Base-by-base conservation (phyloP, 2,113 vertebrate species). In the Ranitomeya variabilis region DNA sequence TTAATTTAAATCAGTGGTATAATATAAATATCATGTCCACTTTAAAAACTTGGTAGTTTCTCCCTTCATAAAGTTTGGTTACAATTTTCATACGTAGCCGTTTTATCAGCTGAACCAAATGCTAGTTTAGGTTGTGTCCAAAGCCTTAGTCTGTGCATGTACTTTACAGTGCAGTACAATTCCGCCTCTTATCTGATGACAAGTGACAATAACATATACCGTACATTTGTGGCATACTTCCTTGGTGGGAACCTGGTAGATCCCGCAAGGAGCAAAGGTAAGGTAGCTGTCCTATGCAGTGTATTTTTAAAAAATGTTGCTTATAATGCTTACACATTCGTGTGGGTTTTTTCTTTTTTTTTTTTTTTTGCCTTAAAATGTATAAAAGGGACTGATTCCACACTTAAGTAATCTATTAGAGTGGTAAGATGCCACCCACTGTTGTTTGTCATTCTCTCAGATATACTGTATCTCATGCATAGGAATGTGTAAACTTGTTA, bases 401-500 rank as follows among this genome's bases (percentile, higher is more conserved):
- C 26, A 45, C 26, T 81, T 64, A 62, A 84, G 23, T 54, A 12
- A 52, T 21, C 37, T 83, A 67, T 23, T 69, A 14, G 15, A 67
- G 23, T 12, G 64, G 82, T 84, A 16, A 84, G 11, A 84, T 54
- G 66, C 10, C 6, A 13, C 64, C n/a, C 45, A 69, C n/a, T 83
- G n/a, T 60, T 45, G 37, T 45, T 45, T 88, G 16, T 55, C 57
- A 85, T 23, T 6, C 51, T 64, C 23, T 85, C 15, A 8, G 15
- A 62, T 45, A 81, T 21, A 69, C 12, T 31, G 12, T 80, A 67
- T 80, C 31, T 66, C 73, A 26, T 90, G 92, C 91, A 91, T 95
- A 93, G 94, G 92, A 95, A 93, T 96, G 94, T 95, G 94, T 93
- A 95, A 92, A 95, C 92, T 95, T 93, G 94, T 93, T 96, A 96